phyloP scores from a whole-genome alignment of 1,140 invertebrate genomes.

The Tachypleus tridentatus region DNA sequence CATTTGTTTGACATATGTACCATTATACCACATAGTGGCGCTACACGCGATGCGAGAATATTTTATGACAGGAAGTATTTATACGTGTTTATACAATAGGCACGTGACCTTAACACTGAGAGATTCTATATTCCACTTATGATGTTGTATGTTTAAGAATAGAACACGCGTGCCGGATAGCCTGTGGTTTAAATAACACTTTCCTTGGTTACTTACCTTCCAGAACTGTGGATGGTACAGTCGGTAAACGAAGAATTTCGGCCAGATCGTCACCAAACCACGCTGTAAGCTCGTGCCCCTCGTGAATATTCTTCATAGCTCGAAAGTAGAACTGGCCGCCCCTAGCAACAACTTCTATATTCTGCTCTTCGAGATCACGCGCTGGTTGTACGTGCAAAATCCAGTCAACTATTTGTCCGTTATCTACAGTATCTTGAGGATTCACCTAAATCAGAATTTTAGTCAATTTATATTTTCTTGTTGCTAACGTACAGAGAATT shows the following conservation, averaged over 20 bases:
- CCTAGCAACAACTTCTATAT: constrained; percentile 34
- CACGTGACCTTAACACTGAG: too few relatives aligned
- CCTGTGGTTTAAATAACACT: not conserved
- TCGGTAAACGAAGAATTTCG: constrained; percentile 30
- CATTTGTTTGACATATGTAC: too few relatives aligned
- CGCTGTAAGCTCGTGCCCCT: constrained; percentile 32
- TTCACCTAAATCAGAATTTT: constrained; percentile 5
- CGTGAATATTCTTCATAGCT: constrained; percentile 29
- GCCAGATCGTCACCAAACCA: constrained; percentile 38
- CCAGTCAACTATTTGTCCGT: constrained; percentile 1
- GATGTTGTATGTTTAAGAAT: too few relatives aligned
- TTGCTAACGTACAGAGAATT: not conserved
- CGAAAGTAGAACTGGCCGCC: constrained; percentile 35
- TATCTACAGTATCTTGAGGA: constrained; percentile 6
- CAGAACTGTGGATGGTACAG: constrained; percentile 22
- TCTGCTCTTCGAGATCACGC: constrained; percentile 35
- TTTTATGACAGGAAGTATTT: too few relatives aligned
- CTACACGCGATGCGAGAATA: too few relatives aligned
- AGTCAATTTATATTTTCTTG: not conserved
- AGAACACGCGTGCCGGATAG: too few relatives aligned
- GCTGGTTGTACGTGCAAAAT: constrained; percentile 24
- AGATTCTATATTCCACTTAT: too few relatives aligned
- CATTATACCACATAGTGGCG: too few relatives aligned
- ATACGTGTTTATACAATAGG: too few relatives aligned
- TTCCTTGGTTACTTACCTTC: constrained; percentile 15